Evolutionary conservation across 1,140 invertebrate genomes (phyloP), one percentile per base, ranked within the genome.

Genomic region (Homalodisca vitripennis): DNA sequence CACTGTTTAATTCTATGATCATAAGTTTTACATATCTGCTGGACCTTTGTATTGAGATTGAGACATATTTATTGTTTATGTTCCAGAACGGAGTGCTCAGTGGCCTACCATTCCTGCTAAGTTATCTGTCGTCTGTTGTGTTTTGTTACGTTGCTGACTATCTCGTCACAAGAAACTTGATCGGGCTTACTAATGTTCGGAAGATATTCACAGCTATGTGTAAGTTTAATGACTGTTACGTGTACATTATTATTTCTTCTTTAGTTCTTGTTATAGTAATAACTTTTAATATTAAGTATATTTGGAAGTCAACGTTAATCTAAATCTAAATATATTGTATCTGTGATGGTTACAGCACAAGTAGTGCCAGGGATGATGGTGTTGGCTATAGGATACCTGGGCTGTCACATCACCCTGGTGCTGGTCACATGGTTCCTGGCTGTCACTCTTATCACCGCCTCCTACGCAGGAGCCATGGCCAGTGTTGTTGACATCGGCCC

Each of bases 401-500:
- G 87, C 69, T 88, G 86, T 76, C 79, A 84, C 69, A 80, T 88
- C 46, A 74, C 80, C n/a, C 73, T 85, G 46, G 84, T 87, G 22
- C 74, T 89, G 60, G 75, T 86, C 12, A 78, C 88, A 34, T 90
- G 88, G 88, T 89, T 89, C 74, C 78, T 86, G 73, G 87, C 87
- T 31, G 87, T 90, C n/a, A 87, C 86, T 62, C 79, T 89, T 26
- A 88, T 90, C 72, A 89, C 88, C 48, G 87, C 88, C 34, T 84
- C 87, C 0, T 90, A 90, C 76, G 88, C 88, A 3, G 88, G 88
- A 64, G 88, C 88, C n/a, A 90, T 90, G 88, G 88, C 88, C 0
- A 89, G 86, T 74, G 86, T 90, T 72, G 88, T 90, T 20, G 88
- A 90, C 73, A 87, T 90, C 65, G 87, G 87, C 6, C 88, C 88